Percentiles rank a stretch among this genome's conserved stretches.
Evolutionary conservation across 2,797 vertebrate species (phyloP).

Genomic region (Sebastes nivosus): DNA sequence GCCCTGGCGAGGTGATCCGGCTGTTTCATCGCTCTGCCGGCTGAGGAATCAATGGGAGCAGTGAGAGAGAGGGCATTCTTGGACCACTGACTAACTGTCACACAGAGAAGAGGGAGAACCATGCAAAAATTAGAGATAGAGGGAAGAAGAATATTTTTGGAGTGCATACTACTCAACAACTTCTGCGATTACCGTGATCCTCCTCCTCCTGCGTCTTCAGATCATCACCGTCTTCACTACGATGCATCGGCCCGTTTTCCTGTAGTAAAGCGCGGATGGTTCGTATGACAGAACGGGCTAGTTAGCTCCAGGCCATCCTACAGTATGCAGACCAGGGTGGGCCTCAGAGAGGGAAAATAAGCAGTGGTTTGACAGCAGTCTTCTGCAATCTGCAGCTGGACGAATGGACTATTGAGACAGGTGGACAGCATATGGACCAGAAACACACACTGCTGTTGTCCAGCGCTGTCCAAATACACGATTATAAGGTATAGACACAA

Average conservation of each 20-base stretch:
- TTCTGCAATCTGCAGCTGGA: slow-evolving; percentile 61
- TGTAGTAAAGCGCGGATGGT: background rate
- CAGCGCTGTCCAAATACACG: slow-evolving; percentile 40
- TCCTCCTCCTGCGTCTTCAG: background rate
- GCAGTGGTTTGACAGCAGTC: slow-evolving; percentile 46
- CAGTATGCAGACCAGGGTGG: slow-evolving; percentile 30
- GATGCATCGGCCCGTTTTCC: background rate
- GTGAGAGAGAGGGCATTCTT: slow-evolving; percentile 55
- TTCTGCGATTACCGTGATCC: background rate
- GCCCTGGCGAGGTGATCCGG: slow-evolving; percentile 61
- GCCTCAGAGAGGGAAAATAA: slow-evolving; percentile 68
- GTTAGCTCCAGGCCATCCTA: slow-evolving; percentile 38
- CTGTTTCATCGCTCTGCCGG: slow-evolving; percentile 57
- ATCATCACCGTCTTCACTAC: background rate
- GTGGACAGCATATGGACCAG: slow-evolving; percentile 61
- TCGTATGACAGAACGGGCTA: slow-evolving; percentile 12
- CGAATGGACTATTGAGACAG: slow-evolving; percentile 76
- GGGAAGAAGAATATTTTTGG: background rate
- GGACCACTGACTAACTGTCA: slow-evolving; percentile 42
- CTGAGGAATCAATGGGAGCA: slow-evolving; percentile 64
- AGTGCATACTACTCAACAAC: background rate
- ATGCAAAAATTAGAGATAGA: background rate
- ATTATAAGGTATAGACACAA: background rate
- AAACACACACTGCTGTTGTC: slow-evolving; percentile 39
- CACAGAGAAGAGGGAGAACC: slow-evolving; percentile 7